Conservation (phyloP, 2,888 invertebrate genomes). For the Ormyrus thymus region DNA sequence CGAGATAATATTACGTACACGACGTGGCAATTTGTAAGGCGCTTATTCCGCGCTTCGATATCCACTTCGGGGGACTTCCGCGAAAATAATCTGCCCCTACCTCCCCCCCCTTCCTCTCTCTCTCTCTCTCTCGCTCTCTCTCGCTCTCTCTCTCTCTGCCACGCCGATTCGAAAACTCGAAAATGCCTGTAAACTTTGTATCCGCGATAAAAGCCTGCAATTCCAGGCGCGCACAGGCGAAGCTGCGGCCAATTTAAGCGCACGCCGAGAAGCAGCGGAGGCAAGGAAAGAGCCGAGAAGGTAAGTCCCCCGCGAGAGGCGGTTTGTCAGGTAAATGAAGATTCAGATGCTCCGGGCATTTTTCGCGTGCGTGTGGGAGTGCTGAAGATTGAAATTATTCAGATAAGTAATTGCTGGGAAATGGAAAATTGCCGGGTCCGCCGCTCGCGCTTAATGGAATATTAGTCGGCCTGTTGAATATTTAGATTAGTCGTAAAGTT, state of each 20-base stretch:
- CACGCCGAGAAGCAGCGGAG: not conserved
- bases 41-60: constrained; percentile 27
- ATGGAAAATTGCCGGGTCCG: not conserved
- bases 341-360: too few relatives aligned
- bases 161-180: constrained; percentile 22
- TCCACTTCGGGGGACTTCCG: constrained; percentile 30
- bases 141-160: not conserved
- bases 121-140: not conserved
- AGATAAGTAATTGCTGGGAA: too few relatives aligned
- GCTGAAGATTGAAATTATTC: too few relatives aligned
- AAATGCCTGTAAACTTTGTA: constrained; percentile 35
- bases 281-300: not conserved
- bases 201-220: constrained; percentile 41
- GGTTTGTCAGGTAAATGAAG: too few relatives aligned
- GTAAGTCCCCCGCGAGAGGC: too few relatives aligned
- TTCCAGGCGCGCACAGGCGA: constrained; percentile 17
- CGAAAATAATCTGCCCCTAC: constrained; percentile 20
- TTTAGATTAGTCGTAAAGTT: too few relatives aligned
- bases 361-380: not conserved
- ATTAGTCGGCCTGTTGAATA: too few relatives aligned
- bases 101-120: not conserved
- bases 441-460: not conserved
- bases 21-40: constrained; percentile 49
- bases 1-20: constrained; percentile 21
- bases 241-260: constrained; percentile 3